Evolutionary conservation across 2,113 vertebrate species (phyloP).

Genomic region (Pimephales promelas): DNA sequence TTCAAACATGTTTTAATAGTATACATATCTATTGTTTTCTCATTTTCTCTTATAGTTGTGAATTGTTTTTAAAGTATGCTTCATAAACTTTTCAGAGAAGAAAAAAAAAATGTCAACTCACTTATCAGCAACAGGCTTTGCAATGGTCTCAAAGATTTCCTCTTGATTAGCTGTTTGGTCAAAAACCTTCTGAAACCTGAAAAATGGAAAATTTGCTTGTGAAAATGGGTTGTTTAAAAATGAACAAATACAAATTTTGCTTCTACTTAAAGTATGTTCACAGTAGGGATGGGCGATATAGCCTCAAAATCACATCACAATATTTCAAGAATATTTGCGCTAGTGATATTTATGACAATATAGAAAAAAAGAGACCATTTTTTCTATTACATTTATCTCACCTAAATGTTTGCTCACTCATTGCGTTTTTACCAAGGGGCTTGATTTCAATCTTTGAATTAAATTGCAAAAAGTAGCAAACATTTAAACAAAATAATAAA

Average conservation of each 20-base stretch:
- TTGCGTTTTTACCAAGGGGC: no score
- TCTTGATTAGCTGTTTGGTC: conserved; percentile 90
- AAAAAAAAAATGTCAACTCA: conserved; percentile 65
- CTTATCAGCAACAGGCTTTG: conserved; percentile 94
- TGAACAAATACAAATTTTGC: neutral
- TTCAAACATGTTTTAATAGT: neutral
- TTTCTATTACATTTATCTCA: no score
- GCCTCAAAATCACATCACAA: no score
- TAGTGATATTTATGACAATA: no score
- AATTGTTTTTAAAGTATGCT: neutral
- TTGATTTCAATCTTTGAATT: no score
- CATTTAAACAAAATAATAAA: no score
- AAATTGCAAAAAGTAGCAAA: no score
- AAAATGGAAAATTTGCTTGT: neutral
- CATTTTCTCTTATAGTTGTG: neutral
- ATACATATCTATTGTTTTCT: neutral
- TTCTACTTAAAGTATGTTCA: neutral
- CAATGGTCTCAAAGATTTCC: conserved; percentile 87
- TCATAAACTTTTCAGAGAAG: neutral
- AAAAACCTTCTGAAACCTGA: conserved; percentile 93
- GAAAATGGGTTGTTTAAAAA: neutral
- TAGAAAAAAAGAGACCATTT: no score
- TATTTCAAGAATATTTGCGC: no score
- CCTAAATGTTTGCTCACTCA: no score
- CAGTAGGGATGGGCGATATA: no score